phyloP scores from a whole-genome alignment of 1,140 invertebrate species.

The Caenorhabditis remanei region DNA sequence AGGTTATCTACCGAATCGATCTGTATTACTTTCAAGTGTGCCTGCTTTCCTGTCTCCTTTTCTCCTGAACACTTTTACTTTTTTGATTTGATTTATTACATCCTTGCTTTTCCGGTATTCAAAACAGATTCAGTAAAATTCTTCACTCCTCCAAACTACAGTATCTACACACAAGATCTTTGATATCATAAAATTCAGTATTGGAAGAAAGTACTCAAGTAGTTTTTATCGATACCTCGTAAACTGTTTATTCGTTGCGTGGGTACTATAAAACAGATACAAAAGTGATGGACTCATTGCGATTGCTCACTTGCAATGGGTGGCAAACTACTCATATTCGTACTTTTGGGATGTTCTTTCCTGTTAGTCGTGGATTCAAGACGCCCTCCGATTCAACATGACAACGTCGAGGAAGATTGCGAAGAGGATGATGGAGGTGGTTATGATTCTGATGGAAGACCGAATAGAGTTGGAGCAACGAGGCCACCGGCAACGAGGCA shows the following conservation, averaged over 20 bases:
- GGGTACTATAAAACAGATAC: background rate
- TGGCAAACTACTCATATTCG: slow-evolving; percentile 2
- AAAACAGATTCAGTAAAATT: too few relatives aligned
- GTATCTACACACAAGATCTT: too few relatives aligned
- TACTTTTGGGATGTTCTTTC: background rate
- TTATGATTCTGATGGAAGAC: slow-evolving; percentile 7
- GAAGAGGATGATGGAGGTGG: background rate
- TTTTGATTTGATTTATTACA: slow-evolving; percentile 19
- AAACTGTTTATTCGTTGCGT: background rate
- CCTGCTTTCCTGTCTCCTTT: background rate
- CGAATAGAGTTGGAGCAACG: background rate
- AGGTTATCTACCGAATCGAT: slow-evolving; percentile 49
- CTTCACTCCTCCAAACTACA: too few relatives aligned
- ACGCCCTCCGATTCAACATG: background rate
- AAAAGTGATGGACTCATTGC: background rate
- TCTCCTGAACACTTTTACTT: slow-evolving; percentile 24
- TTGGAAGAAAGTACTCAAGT: too few relatives aligned
- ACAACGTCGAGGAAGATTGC: background rate
- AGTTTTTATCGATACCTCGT: background rate
- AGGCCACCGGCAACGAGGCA: background rate
- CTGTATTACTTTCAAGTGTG: slow-evolving; percentile 44
- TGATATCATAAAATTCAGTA: too few relatives aligned
- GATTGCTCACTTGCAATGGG: slow-evolving; percentile 13
- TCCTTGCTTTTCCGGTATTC: slow-evolving; percentile 8
- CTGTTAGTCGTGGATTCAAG: background rate